A percentile compares a stretch with the other conserved stretches of the same genome.
Conservation (phyloP, 53 echinoderm and acorn worm species). For the Pentamera pediparva region DNA sequence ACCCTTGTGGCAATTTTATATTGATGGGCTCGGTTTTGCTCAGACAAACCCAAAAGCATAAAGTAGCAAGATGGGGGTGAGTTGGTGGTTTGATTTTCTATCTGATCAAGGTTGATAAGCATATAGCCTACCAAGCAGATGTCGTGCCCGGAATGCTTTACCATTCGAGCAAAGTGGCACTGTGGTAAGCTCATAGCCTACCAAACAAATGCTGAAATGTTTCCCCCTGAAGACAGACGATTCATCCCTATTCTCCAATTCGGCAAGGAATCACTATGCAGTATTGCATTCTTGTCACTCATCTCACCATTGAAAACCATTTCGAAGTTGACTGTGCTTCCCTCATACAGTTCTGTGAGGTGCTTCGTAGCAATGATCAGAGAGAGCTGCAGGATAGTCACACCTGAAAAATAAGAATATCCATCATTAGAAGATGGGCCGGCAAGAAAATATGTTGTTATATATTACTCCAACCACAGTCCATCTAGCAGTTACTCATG, state of each 20-base stretch:
- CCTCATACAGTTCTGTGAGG: slow-evolving; percentile 77
- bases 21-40: too few relatives aligned
- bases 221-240: not conserved
- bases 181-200: not conserved
- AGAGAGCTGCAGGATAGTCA: slow-evolving; percentile 79
- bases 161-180: too few relatives aligned
- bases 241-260: not conserved
- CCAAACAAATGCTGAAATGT: not conserved
- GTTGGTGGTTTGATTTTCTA: too few relatives aligned
- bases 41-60: too few relatives aligned
- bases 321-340: slow-evolving; percentile 93
- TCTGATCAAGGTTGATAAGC: too few relatives aligned
- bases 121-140: not conserved
- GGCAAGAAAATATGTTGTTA: not conserved
- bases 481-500: too few relatives aligned
- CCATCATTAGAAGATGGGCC: not conserved
- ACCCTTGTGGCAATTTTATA: too few relatives aligned
- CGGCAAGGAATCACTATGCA: not conserved
- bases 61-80: too few relatives aligned
- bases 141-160: too few relatives aligned
- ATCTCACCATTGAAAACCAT: slow-evolving; percentile 89
- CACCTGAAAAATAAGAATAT: slow-evolving; percentile 36
- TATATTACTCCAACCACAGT: too few relatives aligned
- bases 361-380: slow-evolving; percentile 92
- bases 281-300: too few relatives aligned